Evolutionary conservation across 1,140 invertebrate species (phyloP), one percentile per base, ranked within the genome.

Genomic region (Orussus abietinus): DNA sequence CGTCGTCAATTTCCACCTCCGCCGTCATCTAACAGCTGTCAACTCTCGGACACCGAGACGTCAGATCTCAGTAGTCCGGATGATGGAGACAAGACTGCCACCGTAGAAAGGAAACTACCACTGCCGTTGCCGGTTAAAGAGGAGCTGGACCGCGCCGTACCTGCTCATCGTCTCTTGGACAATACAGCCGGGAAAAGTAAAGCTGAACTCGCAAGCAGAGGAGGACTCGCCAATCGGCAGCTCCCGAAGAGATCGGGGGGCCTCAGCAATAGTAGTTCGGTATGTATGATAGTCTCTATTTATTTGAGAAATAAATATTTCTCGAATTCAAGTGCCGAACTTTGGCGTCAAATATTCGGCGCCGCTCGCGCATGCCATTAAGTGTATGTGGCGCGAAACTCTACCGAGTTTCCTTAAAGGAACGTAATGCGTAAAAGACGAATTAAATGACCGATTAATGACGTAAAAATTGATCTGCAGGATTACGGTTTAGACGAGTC

Each of bases 141-240:
- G 56, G 89, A 91, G 66, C 73, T 92, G 47, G 89, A 92, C 70
- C 79, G 84, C 42, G 90, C 87, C 2, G 84, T 95, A 45, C 90
- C 91, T 17, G 80, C 80, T 5, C 86, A 90, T 54, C 83, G 85
- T 59, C 77, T 95, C 13, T 75, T 96, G 14, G 92, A 96, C 63
- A 88, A 85, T 46, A 88, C 90, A 6, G 88, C 84, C 7, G 88
- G 82, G 51, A 90, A 91, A 72, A 84, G 85, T 21, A 92, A 92
- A 72, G 91, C 89, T 11, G 91, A 93, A 66, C 74, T 96, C 45
- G 91, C 83, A 4, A 83, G 77, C 53, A 73, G 84, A 56, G 84
- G 84, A 41, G 79, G 79, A 49, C 57, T 81, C 42, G 79, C 75
- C 0, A 72, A 73, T 59, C 60, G 69, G 14, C 70, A 72, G 38